These are phyloP conservation scores for Seriola aureovittata DNA, from an alignment of 2,113 vertebrate genomes.

Conservation along the genomic window DNA sequence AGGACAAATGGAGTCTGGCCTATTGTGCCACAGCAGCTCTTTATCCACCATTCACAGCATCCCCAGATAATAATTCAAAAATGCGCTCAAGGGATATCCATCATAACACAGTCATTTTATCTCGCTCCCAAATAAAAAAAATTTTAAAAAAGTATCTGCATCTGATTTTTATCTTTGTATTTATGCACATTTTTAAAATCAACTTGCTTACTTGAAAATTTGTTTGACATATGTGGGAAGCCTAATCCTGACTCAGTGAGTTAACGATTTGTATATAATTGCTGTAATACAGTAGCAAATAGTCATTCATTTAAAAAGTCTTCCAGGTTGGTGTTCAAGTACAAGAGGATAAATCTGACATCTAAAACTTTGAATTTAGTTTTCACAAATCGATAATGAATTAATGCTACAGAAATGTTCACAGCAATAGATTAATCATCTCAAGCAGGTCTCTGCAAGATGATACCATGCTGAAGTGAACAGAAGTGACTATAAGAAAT, in stretches of 20 bases:
- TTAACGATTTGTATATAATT: neutral
- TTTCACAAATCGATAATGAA: too few relatives aligned
- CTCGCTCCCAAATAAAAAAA: neutral
- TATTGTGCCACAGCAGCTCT: conserved; percentile 27
- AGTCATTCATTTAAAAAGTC: neutral
- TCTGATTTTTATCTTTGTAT: too few relatives aligned
- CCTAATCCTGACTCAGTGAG: neutral
- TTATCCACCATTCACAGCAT: conserved; percentile 6
- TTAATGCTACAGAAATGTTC: too few relatives aligned
- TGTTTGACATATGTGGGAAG: neutral
- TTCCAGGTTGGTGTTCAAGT: neutral
- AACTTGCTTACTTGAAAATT: neutral
- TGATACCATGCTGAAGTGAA: too few relatives aligned
- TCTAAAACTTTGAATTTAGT: neutral
- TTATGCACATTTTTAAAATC: neutral
- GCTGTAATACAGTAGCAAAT: neutral
- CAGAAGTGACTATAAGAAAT: too few relatives aligned
- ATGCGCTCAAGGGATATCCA: neutral
- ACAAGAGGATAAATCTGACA: neutral
- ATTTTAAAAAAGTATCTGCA: too few relatives aligned
- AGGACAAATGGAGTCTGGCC: conserved; percentile 52
- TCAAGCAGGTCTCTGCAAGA: too few relatives aligned
- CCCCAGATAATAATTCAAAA: conserved; percentile 6
- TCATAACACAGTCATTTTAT: neutral
- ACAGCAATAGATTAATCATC: too few relatives aligned